Percentiles rank a stretch among this genome's conserved stretches.
Evolutionary conservation across 2,797 vertebrate species (phyloP).

Genomic region (Champsocephalus esox): DNA sequence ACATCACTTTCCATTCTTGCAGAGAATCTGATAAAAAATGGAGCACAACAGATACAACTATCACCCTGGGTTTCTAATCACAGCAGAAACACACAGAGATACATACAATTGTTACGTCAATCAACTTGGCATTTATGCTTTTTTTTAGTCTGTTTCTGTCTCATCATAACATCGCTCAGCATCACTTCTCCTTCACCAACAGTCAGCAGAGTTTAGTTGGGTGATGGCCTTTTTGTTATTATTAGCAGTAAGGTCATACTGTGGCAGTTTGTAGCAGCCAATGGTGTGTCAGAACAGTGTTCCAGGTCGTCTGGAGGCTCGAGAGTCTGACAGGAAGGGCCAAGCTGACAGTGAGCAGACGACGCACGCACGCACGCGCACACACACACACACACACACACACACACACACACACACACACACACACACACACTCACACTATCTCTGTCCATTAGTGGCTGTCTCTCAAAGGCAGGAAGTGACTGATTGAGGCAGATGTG

Average conservation of each 20-base stretch:
- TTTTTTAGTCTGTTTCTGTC: background rate
- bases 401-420: conserved; percentile 56
- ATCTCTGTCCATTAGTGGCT: conserved; percentile 66
- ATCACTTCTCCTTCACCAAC: conserved; percentile 24
- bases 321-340: conserved; percentile 49
- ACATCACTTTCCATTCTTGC: background rate
- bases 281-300: conserved; percentile 30
- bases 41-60: background rate
- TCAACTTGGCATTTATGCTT: background rate
- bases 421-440: conserved; percentile 62
- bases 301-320: conserved; percentile 54
- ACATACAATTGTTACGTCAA: background rate
- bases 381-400: conserved; percentile 63
- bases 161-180: conserved; percentile 13
- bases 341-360: conserved; percentile 39
- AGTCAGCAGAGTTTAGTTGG: conserved; percentile 30
- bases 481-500: conserved; percentile 63
- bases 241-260: conserved; percentile 62
- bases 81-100: background rate
- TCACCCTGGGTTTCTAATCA: background rate
- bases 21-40: background rate
- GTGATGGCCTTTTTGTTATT: conserved; percentile 51
- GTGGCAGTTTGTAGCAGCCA: conserved; percentile 27
- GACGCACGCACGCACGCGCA: background rate
- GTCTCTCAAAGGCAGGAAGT: conserved; percentile 67